These are phyloP conservation scores for Adela reaumurella DNA, from an alignment of 2,888 invertebrate species.

Conservation along the genomic window DNA sequence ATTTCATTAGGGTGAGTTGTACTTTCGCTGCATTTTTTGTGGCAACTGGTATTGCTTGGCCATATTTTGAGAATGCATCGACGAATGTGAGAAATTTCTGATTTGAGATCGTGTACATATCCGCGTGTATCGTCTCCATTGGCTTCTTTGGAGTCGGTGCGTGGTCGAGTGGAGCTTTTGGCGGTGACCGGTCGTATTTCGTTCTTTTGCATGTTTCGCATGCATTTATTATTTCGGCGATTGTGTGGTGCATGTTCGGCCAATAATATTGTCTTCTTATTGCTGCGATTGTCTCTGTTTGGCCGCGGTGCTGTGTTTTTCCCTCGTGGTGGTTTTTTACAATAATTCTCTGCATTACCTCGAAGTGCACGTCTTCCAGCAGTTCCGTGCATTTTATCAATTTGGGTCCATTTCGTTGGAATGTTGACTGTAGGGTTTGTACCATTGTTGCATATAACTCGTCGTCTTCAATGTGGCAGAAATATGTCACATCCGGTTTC, in stretches of 20 bases:
- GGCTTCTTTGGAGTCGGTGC: not conserved
- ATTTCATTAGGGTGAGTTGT: not conserved
- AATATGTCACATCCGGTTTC: not conserved
- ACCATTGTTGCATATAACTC: not conserved
- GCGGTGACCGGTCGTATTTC: not conserved
- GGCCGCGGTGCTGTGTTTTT: not conserved
- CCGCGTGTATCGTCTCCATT: not conserved
- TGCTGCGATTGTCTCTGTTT: not conserved
- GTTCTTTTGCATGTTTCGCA: conserved; percentile 6
- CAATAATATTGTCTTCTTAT: not conserved
- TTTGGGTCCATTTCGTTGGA: not conserved
- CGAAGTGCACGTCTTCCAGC: not conserved
- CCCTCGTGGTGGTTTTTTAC: not conserved
- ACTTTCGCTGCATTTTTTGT: not conserved
- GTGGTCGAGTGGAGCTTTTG: not conserved
- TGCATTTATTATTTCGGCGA: not conserved
- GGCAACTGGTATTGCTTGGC: not conserved
- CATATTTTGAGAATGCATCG: not conserved
- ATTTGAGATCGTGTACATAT: not conserved
- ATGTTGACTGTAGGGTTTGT: too few species aligned
- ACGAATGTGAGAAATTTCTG: not conserved
- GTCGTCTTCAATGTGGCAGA: not conserved
- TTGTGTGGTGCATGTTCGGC: not conserved
- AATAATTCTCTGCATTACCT: not conserved
- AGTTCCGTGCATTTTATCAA: not conserved